Evolutionary conservation across 2,888 invertebrate species (phyloP), one percentile per base, ranked within the genome.

Genomic region (Lycaena phlaeas): DNA sequence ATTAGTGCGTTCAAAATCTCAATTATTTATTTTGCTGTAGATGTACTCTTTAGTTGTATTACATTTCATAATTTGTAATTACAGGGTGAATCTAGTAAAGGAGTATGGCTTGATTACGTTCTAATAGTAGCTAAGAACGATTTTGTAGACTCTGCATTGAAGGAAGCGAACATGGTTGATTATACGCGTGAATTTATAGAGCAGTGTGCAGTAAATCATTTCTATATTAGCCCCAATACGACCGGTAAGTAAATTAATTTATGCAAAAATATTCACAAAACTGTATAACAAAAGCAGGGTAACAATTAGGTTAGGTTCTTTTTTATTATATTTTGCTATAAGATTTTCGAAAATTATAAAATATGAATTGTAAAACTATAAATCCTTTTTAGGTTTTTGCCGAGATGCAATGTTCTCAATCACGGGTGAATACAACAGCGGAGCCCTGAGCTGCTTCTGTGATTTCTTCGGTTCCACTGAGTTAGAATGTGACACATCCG

Each of bases 371-470:
- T 69, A 11, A 25, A 14, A 31, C 22, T 2, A 18, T 14, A n/a
- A n/a, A n/a, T n/a, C 9, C 14, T 26, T 38, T 27, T 44, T 69
- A 86, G 92, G 92, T 31, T 97, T 96, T 73, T 99, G 98, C 65
- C 88, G 91, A 31, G 92, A 95, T 49, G 90, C 96, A 0, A 92
- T 96, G 27, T 98, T 97, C 74, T 96, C 98, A 0, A 87, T 99
- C 52, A 97, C 98, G 0, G 89, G 97, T 0, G 94, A 96, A 44
- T 98, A 97, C 81, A 99, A 99, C 72, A 92, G 93, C 52, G 97
- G 97, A 0, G 97, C 98, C 0, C 67, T 96, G 28, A 87, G 91
- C 0, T 99, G 99, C 58, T 87, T 90, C 48, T 99, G 99, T 66
- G 92, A 97, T 67, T 91, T 90, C 56, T 90, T 90, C 43, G 98